phyloP scores from a whole-genome alignment of 2,888 invertebrate species.

The Hoplodrina ambigua region DNA sequence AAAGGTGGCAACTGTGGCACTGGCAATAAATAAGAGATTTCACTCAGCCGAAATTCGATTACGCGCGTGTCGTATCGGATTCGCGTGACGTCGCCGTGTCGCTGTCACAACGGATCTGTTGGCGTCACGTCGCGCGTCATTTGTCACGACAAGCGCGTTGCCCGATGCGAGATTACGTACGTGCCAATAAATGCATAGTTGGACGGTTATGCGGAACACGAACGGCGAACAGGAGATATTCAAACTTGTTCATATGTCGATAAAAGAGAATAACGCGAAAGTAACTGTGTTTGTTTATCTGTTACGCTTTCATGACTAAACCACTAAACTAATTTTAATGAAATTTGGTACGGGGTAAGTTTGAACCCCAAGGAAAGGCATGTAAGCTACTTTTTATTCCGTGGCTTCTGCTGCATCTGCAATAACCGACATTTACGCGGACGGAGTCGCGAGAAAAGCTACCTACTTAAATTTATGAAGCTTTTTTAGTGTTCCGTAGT shows the following conservation, averaged over 20 bases:
- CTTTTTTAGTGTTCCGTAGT: too few species aligned
- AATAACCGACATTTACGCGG: too few species aligned
- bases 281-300: too few species aligned
- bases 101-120: constrained; percentile 62
- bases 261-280: constrained; percentile 3
- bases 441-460: too few species aligned
- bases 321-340: too few species aligned
- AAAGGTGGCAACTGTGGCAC: constrained; percentile 32
- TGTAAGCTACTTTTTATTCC: too few species aligned
- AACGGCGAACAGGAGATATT: constrained; percentile 3
- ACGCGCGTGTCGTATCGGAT: constrained; percentile 69
- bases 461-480: too few species aligned
- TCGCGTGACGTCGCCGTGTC: constrained; percentile 57
- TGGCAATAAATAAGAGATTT: constrained; percentile 66
- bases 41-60: constrained; percentile 69
- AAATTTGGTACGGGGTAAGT: too few species aligned
- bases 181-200: constrained; percentile 51
- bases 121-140: constrained; percentile 64
- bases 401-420: too few species aligned
- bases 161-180: constrained; percentile 51
- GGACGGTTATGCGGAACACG: constrained; percentile 12
- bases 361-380: too few species aligned
- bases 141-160: constrained; percentile 63
- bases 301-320: too few species aligned
- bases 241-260: constrained; percentile 24